phyloP scores from a whole-genome alignment of 2,797 vertebrate genomes.

The Parauchenoglanis punctatus region DNA sequence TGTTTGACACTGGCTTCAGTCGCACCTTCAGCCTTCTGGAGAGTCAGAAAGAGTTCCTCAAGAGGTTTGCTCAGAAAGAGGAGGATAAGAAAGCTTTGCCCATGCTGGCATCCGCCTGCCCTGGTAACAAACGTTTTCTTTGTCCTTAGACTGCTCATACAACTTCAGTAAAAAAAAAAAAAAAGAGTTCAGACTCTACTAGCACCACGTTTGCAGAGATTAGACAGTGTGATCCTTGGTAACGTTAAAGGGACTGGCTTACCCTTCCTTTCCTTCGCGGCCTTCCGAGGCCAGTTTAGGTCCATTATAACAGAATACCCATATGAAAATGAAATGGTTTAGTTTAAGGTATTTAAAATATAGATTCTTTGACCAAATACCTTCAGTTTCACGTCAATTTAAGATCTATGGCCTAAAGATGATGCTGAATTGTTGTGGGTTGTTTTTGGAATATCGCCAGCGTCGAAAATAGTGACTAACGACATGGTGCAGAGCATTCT shows the following conservation, averaged over 20 bases:
- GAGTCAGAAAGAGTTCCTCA: slow-evolving; percentile 89
- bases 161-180: background rate
- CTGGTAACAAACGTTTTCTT: slow-evolving; percentile 75
- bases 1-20: slow-evolving; percentile 91
- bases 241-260: background rate
- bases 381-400: no score
- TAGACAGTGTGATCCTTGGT: background rate
- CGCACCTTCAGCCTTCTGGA: slow-evolving; percentile 94
- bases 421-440: no score
- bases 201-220: background rate
- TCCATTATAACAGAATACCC: no score
- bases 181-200: background rate
- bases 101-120: slow-evolving; percentile 91
- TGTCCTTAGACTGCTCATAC: background rate
- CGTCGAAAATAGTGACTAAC: no score
- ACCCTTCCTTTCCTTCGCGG: no score
- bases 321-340: no score
- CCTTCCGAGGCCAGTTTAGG: no score
- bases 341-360: no score
- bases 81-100: slow-evolving; percentile 80
- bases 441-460: no score
- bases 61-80: slow-evolving; percentile 78
- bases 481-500: no score
- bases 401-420: no score
- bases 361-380: no score